These are phyloP conservation scores for Arenaria interpres DNA, from an alignment of 2,113 vertebrate genomes.

Conservation along the genomic window DNA sequence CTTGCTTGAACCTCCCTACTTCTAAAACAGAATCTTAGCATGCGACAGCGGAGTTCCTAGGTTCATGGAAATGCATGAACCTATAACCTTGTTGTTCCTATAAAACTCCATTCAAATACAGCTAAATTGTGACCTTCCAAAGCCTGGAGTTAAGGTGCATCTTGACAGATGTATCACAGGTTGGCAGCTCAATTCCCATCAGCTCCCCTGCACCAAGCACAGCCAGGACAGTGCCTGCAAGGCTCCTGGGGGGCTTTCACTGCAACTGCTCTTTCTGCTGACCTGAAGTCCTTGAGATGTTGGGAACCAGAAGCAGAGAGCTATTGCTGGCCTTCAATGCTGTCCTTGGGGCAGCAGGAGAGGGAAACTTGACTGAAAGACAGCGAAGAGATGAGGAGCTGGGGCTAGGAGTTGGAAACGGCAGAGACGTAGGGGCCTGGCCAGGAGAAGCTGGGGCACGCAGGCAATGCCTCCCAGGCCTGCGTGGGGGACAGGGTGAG, in stretches of 20 bases:
- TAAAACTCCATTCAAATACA: not conserved
- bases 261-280: not conserved
- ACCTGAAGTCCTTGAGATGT: not conserved
- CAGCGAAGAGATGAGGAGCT: not conserved
- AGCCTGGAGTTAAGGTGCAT: not conserved
- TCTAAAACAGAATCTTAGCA: not conserved
- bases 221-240: fast-evolving
- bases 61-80: not conserved
- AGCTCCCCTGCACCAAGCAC: fast-evolving
- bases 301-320: not conserved
- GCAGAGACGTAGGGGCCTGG: not conserved
- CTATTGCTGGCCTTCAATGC: not conserved
- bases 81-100: not conserved
- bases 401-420: not conserved
- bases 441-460: not conserved
- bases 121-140: not conserved
- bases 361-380: not conserved
- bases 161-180: not conserved
- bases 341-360: not conserved
- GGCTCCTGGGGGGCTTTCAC: not conserved
- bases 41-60: fast-evolving
- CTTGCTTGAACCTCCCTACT: not conserved
- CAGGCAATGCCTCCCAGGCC: not conserved
- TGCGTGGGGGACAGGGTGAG: not conserved
- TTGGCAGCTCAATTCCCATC: not conserved